phyloP scores from a whole-genome alignment of 2,888 invertebrate species.

The Apotomis betuletana region DNA sequence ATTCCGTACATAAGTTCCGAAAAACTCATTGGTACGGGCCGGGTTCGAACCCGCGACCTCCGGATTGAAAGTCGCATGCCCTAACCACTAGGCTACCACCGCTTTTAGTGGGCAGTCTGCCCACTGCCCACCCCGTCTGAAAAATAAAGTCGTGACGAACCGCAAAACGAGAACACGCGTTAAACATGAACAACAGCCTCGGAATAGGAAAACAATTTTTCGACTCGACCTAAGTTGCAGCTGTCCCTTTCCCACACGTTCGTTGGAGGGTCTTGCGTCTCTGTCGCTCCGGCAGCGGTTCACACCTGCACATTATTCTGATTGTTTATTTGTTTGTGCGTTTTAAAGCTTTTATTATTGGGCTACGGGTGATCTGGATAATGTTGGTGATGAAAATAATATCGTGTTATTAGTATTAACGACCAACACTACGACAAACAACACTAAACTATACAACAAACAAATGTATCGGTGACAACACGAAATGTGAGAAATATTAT shows the following conservation, averaged over 20 bases:
- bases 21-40: no score
- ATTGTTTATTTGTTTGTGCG: constrained; percentile 39
- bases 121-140: constrained; percentile 1
- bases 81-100: no score
- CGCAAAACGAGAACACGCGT: constrained; percentile 2
- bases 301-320: constrained; percentile 37
- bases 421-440: neutral
- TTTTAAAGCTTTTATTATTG: constrained; percentile 34
- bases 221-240: constrained; percentile 8
- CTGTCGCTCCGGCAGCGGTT: constrained; percentile 18
- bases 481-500: no score
- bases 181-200: constrained; percentile 19
- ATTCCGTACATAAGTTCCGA: no score
- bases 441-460: no score
- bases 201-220: constrained; percentile 30
- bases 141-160: constrained; percentile 20
- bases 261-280: neutral
- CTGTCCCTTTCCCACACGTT: constrained; percentile 5
- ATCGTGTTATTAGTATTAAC: neutral
- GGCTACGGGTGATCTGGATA: neutral
- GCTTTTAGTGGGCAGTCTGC: no score
- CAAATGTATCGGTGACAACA: no score
- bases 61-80: no score
- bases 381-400: constrained; percentile 7
- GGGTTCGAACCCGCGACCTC: no score